Evolutionary conservation across 2,797 vertebrate genomes (phyloP), one percentile per base, ranked within the genome.

Genomic region (Helarctos malayanus): DNA sequence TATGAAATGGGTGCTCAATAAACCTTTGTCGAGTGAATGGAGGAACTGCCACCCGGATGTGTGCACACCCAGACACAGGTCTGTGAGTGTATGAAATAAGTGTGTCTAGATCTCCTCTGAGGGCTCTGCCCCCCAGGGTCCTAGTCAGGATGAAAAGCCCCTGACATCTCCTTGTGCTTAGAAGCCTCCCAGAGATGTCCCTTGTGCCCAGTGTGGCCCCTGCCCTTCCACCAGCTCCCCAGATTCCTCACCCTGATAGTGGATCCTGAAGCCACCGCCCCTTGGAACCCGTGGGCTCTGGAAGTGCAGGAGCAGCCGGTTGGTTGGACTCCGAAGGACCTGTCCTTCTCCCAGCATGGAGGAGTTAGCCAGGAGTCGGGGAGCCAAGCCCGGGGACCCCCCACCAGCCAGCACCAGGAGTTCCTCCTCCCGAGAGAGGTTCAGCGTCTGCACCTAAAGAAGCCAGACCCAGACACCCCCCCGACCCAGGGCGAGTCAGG

Each of bases 321-420:
- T 99, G 98, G 99, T 99, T 63, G 99, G 98, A 68, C 99, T 99
- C 93, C 99, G 99, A 86, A 99, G 99, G 97, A 99, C 99, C 98
- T 99, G 99, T 95, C 99, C 99, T 98, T 99, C 99, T 84, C 99
- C 99, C 98, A 99, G 99, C 95, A 99, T 98, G 3, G 99, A 99
- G 97, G 99, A 99, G 56, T 99, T 99, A 98, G 99, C 99, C 94
- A 99, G 98, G 76, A 99, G 98, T 97, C 99, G 99, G 3, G 99
- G 99, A 38, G 97, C 98, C 57, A 98, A 99, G 2, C 99, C 99
- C 56, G 97, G 98, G 69, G 98, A 98, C 5, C 99, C 98, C 68
- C 99, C 99, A 3, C 99, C 98, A 5, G 99, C 99, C 98, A 99
- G 98, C 92, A 99, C 99, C 11, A 99, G 99, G 95, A 99, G 98